Evolutionary conservation across 2,888 invertebrate genomes (phyloP), one percentile per base, ranked within the genome.

Genomic region (Nymphalis c-album): DNA sequence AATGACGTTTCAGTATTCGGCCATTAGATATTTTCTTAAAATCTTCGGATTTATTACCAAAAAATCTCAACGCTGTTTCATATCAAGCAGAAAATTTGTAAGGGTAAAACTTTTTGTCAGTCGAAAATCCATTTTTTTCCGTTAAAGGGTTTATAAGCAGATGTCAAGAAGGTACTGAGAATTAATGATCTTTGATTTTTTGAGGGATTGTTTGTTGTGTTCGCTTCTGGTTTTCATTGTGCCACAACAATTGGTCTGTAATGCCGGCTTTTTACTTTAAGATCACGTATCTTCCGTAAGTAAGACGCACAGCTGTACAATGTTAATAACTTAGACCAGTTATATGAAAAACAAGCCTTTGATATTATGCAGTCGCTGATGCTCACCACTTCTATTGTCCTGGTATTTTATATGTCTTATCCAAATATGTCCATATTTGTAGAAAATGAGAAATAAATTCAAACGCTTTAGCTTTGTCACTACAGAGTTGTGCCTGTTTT

Each of bases 121-220:
- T 60, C 62, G 74, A 74, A 76, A 79, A 78, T 76, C 72, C 69
- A 63, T 77, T 78, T 79, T 80, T 77, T 78, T 72, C 73, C 73
- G 72, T 74, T 74, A 80, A 85, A 80, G 82, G 83, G 82, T 82
- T 78, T 77, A 73, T 70, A 77, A 79, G 86, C 91, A 90, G 91
- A 88, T 91, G 91, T 76, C 78, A 81, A 81, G 82, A 72, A 53
- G 66, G 63, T 74, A 63, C 59, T 53, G 70, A 72, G 79, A 82
- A 87, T 86, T 87, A 87, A 88, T 88, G 82, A 85, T 70, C 67
- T 72, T 69, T 65, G 69, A 64, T 65, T 75, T 74, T 74, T 74
- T 67, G 58, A 65, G 69, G 69, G 70, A 73, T 72, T 73, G 71
- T 76, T 74, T 74, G 72, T 67, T 72, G 62, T 71, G 72, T 64